Percentiles rank a stretch among this genome's conserved stretches.
Conservation (phyloP, 1,140 invertebrate genomes). For the Oscheius sp. region DNA sequence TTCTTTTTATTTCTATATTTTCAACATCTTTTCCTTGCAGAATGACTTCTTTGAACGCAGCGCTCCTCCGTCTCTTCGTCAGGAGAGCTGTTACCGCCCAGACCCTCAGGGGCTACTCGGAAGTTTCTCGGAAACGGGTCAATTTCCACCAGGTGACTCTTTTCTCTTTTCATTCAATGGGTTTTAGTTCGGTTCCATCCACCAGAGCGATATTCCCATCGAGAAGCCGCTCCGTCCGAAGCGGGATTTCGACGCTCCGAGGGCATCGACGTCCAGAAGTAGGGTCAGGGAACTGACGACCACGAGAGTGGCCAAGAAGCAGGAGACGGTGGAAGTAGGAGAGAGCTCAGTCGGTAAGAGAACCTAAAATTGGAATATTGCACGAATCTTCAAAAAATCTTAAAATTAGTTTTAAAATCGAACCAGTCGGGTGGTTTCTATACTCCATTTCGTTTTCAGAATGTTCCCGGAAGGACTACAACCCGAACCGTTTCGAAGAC, state of each 20-base stretch:
- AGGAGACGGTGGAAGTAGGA: neutral
- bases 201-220: neutral
- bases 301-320: neutral
- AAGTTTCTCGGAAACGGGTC: too few species aligned
- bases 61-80: too few species aligned
- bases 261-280: neutral
- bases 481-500: neutral
- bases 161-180: neutral
- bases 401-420: neutral
- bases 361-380: neutral
- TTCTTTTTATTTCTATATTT: too few species aligned
- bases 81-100: too few species aligned
- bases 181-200: slow-evolving; percentile 1
- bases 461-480: neutral
- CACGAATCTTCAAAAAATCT: neutral
- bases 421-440: neutral
- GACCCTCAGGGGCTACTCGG: too few species aligned
- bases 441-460: neutral
- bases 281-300: neutral
- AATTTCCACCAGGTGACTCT: too few species aligned
- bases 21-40: too few species aligned
- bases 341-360: neutral
- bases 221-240: neutral
- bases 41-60: too few species aligned
- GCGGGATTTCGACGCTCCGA: too few species aligned